A percentile compares a stretch with the other conserved stretches of the same genome.
Conservation (phyloP, 2,113 vertebrate genomes). For the Mormoops blainvillei region DNA sequence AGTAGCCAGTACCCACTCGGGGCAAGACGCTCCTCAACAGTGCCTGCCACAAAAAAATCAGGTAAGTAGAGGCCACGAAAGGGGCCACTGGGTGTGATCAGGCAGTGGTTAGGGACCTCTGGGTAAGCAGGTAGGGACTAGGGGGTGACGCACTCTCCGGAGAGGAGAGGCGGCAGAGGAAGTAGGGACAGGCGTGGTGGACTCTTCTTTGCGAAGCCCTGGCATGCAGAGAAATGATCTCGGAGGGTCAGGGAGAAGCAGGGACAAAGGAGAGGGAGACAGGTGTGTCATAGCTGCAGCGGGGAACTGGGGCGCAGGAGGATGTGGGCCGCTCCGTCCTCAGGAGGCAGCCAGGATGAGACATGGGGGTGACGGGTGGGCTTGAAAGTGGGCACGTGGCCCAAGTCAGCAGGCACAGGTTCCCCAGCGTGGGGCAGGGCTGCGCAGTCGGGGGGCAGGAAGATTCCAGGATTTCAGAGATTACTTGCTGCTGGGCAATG, state of each 20-base stretch:
- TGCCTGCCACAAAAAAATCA: not conserved
- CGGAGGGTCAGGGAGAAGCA: not conserved
- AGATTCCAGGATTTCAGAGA: not conserved
- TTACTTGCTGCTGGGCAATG: not conserved
- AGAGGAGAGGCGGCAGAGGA: fast-evolving
- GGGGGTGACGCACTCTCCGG: not conserved
- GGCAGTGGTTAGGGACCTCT: not conserved
- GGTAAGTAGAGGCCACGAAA: not conserved
- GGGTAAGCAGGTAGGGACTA: not conserved
- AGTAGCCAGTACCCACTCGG: not conserved
- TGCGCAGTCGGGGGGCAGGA: not conserved
- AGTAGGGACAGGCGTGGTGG: not conserved
- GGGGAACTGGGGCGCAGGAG: not conserved
- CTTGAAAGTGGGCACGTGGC: not conserved
- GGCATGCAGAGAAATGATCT: not conserved
- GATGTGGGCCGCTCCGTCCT: not conserved
- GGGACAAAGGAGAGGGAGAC: not conserved
- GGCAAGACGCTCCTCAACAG: not conserved
- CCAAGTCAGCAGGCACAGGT: not conserved
- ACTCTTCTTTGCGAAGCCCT: not conserved
- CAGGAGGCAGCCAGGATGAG: not conserved
- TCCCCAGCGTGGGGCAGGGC: not conserved
- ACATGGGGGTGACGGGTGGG: not conserved
- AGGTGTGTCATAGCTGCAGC: not conserved
- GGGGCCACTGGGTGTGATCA: not conserved